A percentile compares a stretch with the other conserved stretches of the same genome.
phyloP scores from a whole-genome alignment of 2,797 vertebrate species.

The Chrysocyon brachyurus region DNA sequence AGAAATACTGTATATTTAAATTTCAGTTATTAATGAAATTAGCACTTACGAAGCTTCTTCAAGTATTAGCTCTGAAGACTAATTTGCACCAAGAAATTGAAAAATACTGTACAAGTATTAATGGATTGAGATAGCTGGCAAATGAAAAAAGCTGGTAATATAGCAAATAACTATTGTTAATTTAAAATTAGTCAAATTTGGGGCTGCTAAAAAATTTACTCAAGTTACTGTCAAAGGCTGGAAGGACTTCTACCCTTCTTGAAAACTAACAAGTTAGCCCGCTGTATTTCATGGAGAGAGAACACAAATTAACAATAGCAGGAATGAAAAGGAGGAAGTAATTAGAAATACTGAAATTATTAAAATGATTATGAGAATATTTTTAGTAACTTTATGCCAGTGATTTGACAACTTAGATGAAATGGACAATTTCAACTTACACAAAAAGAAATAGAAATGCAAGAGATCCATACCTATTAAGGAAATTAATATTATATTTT shows the following conservation, averaged over 20 bases:
- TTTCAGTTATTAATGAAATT: background rate
- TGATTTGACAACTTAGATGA: background rate
- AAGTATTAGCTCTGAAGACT: background rate
- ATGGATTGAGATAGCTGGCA: background rate
- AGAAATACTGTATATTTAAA: background rate
- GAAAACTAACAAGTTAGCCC: background rate
- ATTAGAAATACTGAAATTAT: background rate
- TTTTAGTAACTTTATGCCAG: background rate
- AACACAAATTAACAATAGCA: background rate
- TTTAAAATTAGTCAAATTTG: constrained; percentile 28
- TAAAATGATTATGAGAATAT: constrained; percentile 27
- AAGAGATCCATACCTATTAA: background rate
- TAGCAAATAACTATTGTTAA: background rate
- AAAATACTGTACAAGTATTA: background rate
- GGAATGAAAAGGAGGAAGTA: background rate
- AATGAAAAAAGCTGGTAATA: background rate
- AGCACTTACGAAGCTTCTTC: background rate
- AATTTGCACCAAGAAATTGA: background rate
- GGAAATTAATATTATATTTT: background rate
- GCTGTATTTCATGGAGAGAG: background rate
- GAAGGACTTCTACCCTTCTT: background rate
- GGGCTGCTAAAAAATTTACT: background rate
- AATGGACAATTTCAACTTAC: background rate
- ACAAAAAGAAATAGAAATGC: background rate
- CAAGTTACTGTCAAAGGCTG: background rate